A percentile compares a stretch with the other conserved stretches of the same genome.
Conservation (phyloP, 1,140 invertebrate species). For the Amyelois transitella region DNA sequence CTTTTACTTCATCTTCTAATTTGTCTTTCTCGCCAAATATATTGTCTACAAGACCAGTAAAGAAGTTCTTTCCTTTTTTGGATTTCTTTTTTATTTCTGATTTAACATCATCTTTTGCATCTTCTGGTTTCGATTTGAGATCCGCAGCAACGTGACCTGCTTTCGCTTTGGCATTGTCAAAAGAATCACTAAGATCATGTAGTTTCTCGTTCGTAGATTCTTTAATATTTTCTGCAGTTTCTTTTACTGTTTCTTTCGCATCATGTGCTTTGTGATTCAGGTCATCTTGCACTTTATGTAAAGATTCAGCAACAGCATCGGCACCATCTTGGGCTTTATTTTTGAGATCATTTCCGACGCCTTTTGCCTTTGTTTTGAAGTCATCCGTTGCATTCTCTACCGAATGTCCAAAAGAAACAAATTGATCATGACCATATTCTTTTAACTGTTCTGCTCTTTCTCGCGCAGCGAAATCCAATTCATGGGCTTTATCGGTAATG, state of each 20-base stretch:
- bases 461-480: conserved; percentile 48
- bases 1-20: conserved; percentile 53
- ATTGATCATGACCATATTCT: conserved; percentile 28
- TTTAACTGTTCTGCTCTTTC: conserved; percentile 53
- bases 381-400: conserved; percentile 24
- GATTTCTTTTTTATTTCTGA: conserved; percentile 54
- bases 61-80: conserved; percentile 63
- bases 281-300: conserved; percentile 27
- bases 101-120: conserved; percentile 35
- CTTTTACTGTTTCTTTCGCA: conserved; percentile 24
- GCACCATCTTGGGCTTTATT: conserved; percentile 16
- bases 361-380: conserved; percentile 25
- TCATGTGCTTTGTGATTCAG: conserved; percentile 29
- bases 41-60: conserved; percentile 55
- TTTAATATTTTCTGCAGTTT: conserved; percentile 30
- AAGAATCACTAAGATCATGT: conserved; percentile 30
- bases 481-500: conserved; percentile 38
- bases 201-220: conserved; percentile 33
- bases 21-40: conserved; percentile 67
- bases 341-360: conserved; percentile 13
- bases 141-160: not conserved
- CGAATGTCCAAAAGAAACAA: conserved; percentile 22
- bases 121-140: conserved; percentile 19
- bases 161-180: conserved; percentile 41
- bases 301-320: conserved; percentile 20